phyloP scores from a whole-genome alignment of 1,140 invertebrate genomes.

The Hermetia illucens region DNA sequence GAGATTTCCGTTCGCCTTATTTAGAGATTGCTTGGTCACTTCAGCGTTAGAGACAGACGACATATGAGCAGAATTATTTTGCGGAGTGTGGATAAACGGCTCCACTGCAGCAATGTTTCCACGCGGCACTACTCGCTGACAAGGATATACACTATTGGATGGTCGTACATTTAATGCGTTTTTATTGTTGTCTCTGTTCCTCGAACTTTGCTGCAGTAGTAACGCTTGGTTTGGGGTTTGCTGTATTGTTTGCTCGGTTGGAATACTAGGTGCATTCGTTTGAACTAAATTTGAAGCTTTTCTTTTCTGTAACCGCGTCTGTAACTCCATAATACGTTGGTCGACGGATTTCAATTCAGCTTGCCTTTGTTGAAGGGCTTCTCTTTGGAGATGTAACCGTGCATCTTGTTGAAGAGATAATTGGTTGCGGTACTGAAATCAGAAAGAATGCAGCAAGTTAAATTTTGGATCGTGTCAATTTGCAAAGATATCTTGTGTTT shows the following conservation, averaged over 20 bases:
- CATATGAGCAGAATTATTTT: too few species aligned
- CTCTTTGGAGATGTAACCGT: slow-evolving; percentile 69
- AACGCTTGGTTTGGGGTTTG: slow-evolving; percentile 1
- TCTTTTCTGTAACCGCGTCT: slow-evolving; percentile 77
- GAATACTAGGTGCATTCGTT: slow-evolving; percentile 1
- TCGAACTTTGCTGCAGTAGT: slow-evolving; percentile 13
- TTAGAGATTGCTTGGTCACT: slow-evolving; percentile 16
- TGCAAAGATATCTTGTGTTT: too few species aligned
- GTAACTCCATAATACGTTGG: slow-evolving; percentile 80
- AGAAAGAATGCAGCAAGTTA: too few species aligned
- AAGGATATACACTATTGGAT: slow-evolving; percentile 8
- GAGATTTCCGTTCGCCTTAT: slow-evolving; percentile 24
- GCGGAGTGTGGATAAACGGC: slow-evolving; percentile 74
- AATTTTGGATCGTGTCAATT: too few species aligned
- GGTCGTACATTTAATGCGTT: slow-evolving; percentile 2
- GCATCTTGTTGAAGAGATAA: slow-evolving; percentile 88
- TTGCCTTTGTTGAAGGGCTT: slow-evolving; percentile 69
- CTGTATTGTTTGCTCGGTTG: not conserved
- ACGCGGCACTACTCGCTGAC: slow-evolving; percentile 23
- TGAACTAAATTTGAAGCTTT: slow-evolving; percentile 53
- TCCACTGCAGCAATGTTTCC: slow-evolving; percentile 79
- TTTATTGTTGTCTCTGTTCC: slow-evolving; percentile 18
- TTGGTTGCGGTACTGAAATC: slow-evolving; percentile 81
- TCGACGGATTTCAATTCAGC: slow-evolving; percentile 86
- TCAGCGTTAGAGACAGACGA: too few species aligned